Conservation (phyloP, 2,797 vertebrate species). For the Phaenicophaeus curvirostris region DNA sequence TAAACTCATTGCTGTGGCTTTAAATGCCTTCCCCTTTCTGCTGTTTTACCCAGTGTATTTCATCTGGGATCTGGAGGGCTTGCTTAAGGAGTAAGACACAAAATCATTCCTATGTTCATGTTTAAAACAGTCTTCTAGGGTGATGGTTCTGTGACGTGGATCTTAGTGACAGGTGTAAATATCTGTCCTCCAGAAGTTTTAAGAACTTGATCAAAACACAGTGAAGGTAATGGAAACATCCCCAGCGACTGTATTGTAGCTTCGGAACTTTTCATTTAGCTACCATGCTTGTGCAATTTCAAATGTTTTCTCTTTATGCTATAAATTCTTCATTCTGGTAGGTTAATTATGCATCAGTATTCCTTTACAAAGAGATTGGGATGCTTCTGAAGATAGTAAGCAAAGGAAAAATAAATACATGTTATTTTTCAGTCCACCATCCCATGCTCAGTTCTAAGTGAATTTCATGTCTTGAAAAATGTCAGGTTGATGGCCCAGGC, state of each 20-base stretch:
- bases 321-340: not conserved
- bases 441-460: not conserved
- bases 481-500: constrained; percentile 27
- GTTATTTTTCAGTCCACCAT: not conserved
- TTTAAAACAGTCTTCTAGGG: not conserved
- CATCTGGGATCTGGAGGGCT: not conserved
- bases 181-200: not conserved
- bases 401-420: not conserved
- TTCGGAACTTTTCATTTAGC: not conserved
- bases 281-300: not conserved
- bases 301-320: not conserved
- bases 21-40: not conserved
- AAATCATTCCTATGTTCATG: not conserved
- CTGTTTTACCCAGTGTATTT: not conserved
- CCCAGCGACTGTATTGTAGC: not conserved
- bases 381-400: not conserved
- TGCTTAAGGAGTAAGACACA: not conserved
- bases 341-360: not conserved
- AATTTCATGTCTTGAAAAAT: constrained; percentile 2
- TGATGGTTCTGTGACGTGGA: not conserved
- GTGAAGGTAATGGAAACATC: not conserved
- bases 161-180: not conserved
- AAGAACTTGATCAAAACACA: not conserved
- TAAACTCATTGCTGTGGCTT: not conserved
- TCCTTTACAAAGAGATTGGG: not conserved